phyloP scores from a whole-genome alignment of 1,140 invertebrate species.

The Pomacea maculata region DNA sequence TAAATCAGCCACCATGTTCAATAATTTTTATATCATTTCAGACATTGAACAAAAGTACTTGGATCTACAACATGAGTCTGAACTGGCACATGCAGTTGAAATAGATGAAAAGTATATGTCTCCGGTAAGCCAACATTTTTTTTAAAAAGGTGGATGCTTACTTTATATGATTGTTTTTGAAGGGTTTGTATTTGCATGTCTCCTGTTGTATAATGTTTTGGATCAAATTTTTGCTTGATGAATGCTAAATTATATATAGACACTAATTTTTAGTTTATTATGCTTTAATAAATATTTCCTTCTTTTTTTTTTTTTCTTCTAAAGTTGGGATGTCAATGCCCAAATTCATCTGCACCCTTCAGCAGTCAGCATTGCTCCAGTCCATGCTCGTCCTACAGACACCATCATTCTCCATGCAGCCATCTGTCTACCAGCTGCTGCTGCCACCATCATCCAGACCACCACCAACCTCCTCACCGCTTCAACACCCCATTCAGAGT shows the following conservation, averaged over 20 bases:
- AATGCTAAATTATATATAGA: no score
- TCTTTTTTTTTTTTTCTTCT: not conserved
- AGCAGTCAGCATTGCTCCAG: not conserved
- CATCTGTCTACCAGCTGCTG: not conserved
- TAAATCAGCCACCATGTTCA: no score
- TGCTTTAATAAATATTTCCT: no score
- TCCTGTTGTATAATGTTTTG: no score
- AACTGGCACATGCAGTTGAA: not conserved
- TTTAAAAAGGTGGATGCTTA: no score
- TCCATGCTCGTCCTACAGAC: slow-evolving; percentile 3
- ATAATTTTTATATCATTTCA: not conserved
- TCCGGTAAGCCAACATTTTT: no score
- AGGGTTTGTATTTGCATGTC: no score
- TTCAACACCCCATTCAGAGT: not conserved
- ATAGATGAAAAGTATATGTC: not conserved
- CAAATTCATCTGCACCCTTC: not conserved
- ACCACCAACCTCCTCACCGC: not conserved
- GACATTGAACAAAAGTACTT: slow-evolving; percentile 9
- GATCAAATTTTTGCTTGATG: no score
- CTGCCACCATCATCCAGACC: not conserved
- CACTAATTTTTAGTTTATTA: no score
- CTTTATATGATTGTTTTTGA: no score
- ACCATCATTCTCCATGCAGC: slow-evolving; percentile 1
- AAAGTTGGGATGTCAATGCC: not conserved
- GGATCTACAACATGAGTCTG: not conserved